Conservation (phyloP, 2,113 vertebrate genomes). For the Craseonycteris thonglongyai region DNA sequence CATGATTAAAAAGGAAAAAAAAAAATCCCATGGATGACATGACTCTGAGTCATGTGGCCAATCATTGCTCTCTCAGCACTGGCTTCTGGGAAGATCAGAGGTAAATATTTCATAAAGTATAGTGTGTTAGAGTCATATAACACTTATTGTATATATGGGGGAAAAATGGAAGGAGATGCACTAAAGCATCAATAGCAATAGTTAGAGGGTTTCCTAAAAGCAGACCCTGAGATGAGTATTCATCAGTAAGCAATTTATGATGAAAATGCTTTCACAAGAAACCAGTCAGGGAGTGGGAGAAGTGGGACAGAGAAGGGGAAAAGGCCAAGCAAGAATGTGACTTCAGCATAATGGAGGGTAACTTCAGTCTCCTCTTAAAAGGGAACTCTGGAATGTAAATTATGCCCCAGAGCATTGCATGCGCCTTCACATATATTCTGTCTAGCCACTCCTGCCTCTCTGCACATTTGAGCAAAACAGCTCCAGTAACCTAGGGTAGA, state of each 20-base stretch:
- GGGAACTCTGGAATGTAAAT: background rate
- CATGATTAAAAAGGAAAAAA: too few species aligned
- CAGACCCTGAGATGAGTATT: background rate
- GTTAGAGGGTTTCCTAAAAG: background rate
- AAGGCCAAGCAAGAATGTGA: background rate
- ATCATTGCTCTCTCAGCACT: background rate
- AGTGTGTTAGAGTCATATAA: rapidly evolving
- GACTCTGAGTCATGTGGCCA: background rate
- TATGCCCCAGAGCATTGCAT: rapidly evolving
- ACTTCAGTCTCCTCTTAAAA: background rate
- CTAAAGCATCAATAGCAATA: background rate
- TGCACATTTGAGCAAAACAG: background rate
- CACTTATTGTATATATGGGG: background rate
- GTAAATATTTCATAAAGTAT: background rate
- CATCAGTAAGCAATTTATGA: rapidly evolving
- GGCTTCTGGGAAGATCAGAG: background rate
- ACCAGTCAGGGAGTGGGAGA: too few species aligned
- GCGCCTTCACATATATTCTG: rapidly evolving
- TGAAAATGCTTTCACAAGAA: background rate
- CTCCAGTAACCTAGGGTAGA: background rate
- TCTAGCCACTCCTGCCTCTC: background rate
- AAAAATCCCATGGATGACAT: background rate
- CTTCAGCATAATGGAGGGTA: background rate
- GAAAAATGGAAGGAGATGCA: background rate
- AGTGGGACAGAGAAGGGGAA: background rate